Base-by-base conservation (phyloP, 1,140 invertebrate species). In the Drosophila murphyi region DNA sequence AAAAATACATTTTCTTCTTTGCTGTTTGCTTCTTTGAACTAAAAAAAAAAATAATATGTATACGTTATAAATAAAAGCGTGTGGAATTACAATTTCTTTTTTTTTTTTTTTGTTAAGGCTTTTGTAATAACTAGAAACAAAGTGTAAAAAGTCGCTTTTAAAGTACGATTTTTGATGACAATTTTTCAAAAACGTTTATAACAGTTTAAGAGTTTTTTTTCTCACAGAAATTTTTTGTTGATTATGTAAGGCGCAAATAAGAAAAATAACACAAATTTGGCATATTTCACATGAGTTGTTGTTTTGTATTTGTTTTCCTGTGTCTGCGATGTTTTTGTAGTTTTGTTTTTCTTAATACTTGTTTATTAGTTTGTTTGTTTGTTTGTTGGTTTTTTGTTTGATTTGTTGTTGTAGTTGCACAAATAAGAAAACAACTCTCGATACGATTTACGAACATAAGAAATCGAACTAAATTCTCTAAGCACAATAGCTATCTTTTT, bases 11-110 rank as follows among this genome's bases (percentile, higher is more conserved):
- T 51, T 63, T 59, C 20, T 67, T 55, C 29, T 52, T 61, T 80
- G 50, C 64, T 65, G 43, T 82, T 67, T 73, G 41, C 32, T 31
- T 71, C 20, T 56, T 62, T 55, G 50, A 67, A 71, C 75, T 70
- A 47, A 67, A 83, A 78, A 56, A 71, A 70, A 79, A 81, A 61
- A 67, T 67, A 69, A 65, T 63, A 56, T 81, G 68, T 72, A 76
- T 72, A 74, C 64, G 50, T 79, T 77, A 69, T 78, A 90, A 91
- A 87, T 91, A 91, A 91, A 91, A 91, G 90, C 90, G 82, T 82
- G 87, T 91, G 90, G 90, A 91, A 91, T 91, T 91, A 87, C 82
- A 87, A 72, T 91, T 89, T 77, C 79, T 77, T 82, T 67, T 57
- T 73, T 51, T 69, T 28, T 82, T 85, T 64, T 68, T 81, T 79